Conservation (phyloP, 2,797 vertebrate species). For the Limosa lapponica region DNA sequence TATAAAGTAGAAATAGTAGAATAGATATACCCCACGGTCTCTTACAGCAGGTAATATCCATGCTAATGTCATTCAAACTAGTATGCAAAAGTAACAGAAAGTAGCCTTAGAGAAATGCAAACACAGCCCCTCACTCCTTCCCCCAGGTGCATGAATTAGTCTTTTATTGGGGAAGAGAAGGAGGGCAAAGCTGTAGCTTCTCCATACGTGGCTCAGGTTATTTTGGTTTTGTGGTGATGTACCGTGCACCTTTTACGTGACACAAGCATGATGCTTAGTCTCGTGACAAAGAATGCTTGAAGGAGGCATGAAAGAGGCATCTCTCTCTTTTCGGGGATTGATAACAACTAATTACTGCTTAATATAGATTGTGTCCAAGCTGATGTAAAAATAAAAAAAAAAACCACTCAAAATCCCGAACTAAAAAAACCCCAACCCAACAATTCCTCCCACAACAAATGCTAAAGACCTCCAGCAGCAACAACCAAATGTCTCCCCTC, state of each 20-base stretch:
- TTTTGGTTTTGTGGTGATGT: background rate
- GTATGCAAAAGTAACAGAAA: background rate
- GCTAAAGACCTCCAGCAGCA: background rate
- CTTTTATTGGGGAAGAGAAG: background rate
- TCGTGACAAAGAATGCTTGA: accelerated
- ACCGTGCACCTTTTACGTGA: background rate
- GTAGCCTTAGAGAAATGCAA: background rate
- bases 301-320: background rate
- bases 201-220: background rate
- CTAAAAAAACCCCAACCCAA: background rate
- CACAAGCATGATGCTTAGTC: accelerated
- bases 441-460: background rate
- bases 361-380: background rate
- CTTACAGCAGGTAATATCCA: background rate
- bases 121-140: background rate
- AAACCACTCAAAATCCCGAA: too few relatives aligned
- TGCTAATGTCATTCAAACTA: background rate
- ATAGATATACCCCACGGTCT: background rate
- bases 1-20: background rate
- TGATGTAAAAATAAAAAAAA: background rate
- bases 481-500: background rate
- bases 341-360: background rate
- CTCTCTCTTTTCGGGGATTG: background rate
- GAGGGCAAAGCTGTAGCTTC: background rate
- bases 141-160: background rate